Conservation (phyloP, 2,888 invertebrate species). For the Magallana nippona region DNA sequence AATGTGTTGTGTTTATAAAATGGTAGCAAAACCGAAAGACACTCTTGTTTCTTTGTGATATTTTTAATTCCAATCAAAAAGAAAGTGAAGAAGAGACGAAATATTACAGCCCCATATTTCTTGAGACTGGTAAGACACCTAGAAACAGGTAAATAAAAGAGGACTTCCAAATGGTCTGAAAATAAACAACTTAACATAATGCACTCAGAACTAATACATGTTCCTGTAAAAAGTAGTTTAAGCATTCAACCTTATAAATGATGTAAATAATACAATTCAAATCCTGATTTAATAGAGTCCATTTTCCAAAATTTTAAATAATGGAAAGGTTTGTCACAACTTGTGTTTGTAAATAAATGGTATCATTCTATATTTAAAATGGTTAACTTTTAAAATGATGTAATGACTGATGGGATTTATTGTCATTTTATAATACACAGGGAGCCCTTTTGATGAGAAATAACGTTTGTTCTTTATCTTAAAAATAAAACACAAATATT, state of each 20-base stretch:
- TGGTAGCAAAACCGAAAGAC: background rate
- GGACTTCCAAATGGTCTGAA: constrained; percentile 8
- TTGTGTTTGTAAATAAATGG: background rate
- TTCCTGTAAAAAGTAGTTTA: background rate
- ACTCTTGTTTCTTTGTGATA: constrained; percentile 10
- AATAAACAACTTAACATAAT: background rate
- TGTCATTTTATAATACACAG: no score
- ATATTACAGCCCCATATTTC: constrained; percentile 19
- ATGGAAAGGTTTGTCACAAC: constrained; percentile 4
- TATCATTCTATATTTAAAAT: no score
- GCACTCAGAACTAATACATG: constrained; percentile 10
- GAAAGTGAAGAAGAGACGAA: constrained; percentile 29
- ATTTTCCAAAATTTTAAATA: background rate
- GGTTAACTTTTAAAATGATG: no score
- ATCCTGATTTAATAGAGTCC: background rate
- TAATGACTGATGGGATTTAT: no score
- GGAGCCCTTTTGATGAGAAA: no score
- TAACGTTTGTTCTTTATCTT: no score
- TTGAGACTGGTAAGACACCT: constrained; percentile 20
- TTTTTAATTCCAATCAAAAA: constrained; percentile 20
- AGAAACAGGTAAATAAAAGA: constrained; percentile 10
- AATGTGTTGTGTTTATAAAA: background rate
- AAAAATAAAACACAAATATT: no score
- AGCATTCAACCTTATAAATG: no score
- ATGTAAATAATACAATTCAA: no score